A percentile compares a stretch with the other conserved stretches of the same genome.
Evolutionary conservation across 2,797 vertebrate genomes (phyloP).

Genomic region (Octomys mimax): DNA sequence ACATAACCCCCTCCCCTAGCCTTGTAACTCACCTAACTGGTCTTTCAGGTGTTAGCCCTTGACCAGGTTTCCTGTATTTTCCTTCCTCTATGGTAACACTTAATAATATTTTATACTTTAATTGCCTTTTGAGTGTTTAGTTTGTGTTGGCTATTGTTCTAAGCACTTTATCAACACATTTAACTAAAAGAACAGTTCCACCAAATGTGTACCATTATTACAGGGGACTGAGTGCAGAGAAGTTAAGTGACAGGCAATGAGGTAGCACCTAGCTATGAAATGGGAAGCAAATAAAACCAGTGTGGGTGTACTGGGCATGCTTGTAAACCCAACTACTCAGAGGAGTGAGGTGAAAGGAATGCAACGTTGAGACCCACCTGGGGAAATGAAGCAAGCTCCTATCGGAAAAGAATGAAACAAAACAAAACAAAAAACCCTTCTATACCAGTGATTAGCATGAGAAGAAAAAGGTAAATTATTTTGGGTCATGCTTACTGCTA

Average conservation of each 20-base stretch:
- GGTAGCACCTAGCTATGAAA: not conserved
- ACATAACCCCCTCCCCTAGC: not conserved
- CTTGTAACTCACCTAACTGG: not conserved
- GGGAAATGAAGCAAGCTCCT: not conserved
- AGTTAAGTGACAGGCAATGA: not conserved
- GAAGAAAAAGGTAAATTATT: not conserved
- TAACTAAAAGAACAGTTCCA: not conserved
- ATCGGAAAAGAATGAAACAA: not conserved
- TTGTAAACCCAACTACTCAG: not conserved
- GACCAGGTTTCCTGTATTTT: not conserved
- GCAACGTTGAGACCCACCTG: not conserved
- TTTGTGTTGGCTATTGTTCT: constrained; percentile 43
- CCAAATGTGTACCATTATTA: not conserved
- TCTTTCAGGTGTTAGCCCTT: not conserved
- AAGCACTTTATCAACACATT: constrained; percentile 27
- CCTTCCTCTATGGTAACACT: not conserved
- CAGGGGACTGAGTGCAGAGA: not conserved
- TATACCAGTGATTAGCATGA: not conserved
- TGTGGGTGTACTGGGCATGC: not conserved
- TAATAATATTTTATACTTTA: not conserved
- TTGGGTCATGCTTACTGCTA: not conserved
- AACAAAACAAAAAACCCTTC: not conserved
- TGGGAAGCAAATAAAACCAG: not conserved
- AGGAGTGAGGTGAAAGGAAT: not conserved
- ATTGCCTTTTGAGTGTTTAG: not conserved